phyloP scores from a whole-genome alignment of 2,113 vertebrate genomes.

The Pantherophis guttatus region DNA sequence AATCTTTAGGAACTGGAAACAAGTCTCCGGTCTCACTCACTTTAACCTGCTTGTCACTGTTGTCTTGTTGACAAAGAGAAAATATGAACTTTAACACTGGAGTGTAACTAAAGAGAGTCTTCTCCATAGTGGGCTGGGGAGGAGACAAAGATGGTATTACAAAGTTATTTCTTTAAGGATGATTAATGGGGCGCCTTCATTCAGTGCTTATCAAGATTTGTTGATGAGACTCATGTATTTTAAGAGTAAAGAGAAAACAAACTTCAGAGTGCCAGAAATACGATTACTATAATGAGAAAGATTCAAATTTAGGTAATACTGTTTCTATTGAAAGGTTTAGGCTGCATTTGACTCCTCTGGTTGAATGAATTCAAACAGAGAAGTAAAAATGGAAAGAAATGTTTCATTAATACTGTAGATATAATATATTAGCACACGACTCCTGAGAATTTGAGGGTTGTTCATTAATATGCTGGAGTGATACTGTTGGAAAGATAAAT shows the following conservation, averaged over 20 bases:
- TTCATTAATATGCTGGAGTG: neutral
- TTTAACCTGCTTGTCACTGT: neutral
- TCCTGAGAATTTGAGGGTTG: neutral
- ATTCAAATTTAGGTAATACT: neutral
- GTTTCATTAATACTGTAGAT: neutral
- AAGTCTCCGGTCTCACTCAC: neutral
- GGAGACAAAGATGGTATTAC: neutral
- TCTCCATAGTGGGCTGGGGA: neutral
- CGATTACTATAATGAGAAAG: neutral
- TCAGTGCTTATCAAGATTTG: neutral
- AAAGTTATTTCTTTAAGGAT: neutral
- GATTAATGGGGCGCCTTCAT: neutral
- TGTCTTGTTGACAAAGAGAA: neutral
- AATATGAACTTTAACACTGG: neutral
- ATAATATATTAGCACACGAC: neutral
- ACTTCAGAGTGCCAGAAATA: neutral
- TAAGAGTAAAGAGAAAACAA: neutral
- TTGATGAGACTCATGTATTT: neutral
- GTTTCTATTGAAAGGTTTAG: neutral
- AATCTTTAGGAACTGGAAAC: neutral
- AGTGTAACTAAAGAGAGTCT: neutral
- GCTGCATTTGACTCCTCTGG: neutral
- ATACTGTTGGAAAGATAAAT: neutral
- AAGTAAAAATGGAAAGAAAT: neutral
- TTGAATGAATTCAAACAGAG: neutral